Base-by-base conservation (phyloP, 2,888 invertebrate species). In the Orthosia cruda region DNA sequence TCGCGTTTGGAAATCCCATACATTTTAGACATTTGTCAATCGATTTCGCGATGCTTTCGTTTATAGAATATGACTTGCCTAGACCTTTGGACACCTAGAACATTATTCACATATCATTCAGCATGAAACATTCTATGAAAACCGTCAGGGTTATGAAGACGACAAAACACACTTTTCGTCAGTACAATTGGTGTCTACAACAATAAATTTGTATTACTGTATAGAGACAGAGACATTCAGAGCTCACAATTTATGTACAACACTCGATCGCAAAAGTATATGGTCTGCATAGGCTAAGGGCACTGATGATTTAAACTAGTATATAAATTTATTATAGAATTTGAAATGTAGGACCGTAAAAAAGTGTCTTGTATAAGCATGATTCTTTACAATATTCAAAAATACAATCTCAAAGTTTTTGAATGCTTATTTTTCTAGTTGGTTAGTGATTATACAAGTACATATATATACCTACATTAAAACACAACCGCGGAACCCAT, bases 401-500 rank as follows among this genome's bases (percentile, higher is more conserved):
- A 74, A 71, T 62, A 79, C 26, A 65, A 64, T 69, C 23, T 77
- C 59, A 59, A 20, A 23, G 18, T 57, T 63, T 62, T 71, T 63
- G n/a, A 79, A 74, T 71, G 57, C 69, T 63, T 75, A 78, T 45
- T 47, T 73, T 63, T 67, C 67, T 68, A 76, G 20, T 52, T 68
- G 71, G 62, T 83, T 80, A 74, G 75, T 71, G 72, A 76, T 80
- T 66, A 83, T 84, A 83, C 70, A 83, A 79, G 74, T 86, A 40
- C 9, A 40, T 40, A 40, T 40, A 9, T 40, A 80, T 40, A 82
- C 80, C 81, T 87, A 87, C 71, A 80, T 81, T 87, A 86, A 74
- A 84, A 90, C 91, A 92, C 92, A 92, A 92, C 92, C 92, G 64
- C 85, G 85, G 83, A 80, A 89, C 90, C 92, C 91, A 77, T 91